Conservation (phyloP, 2,888 invertebrate species). For the Ryuthela nishihirai region DNA sequence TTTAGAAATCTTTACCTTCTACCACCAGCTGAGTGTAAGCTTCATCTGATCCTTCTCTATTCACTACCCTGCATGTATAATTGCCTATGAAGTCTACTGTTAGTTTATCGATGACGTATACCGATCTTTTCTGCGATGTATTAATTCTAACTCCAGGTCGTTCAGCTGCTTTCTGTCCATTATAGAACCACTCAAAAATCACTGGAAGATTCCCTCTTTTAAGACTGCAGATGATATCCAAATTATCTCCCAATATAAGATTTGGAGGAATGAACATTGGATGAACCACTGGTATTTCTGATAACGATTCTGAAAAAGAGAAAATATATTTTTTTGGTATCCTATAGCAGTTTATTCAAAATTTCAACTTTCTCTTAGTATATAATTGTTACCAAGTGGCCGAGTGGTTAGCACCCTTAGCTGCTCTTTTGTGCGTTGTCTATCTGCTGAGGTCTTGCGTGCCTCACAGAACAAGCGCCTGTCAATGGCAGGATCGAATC, state of each 20-base stretch:
- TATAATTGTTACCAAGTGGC: no score
- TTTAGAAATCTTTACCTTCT: slow-evolving; percentile 25
- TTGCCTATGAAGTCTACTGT: slow-evolving; percentile 9
- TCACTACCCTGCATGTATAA: slow-evolving; percentile 19
- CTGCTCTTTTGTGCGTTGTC: no score
- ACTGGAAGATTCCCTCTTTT: slow-evolving; percentile 16
- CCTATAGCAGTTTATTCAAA: no score
- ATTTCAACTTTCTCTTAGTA: no score
- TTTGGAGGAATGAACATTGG: slow-evolving; percentile 16
- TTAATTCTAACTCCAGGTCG: not conserved
- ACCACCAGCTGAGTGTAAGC: slow-evolving; percentile 2
- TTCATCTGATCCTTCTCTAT: slow-evolving; percentile 4
- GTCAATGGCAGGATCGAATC: no score
- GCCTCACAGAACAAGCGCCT: no score
- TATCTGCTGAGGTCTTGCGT: no score
- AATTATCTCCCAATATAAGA: slow-evolving; percentile 7
- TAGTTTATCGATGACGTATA: not conserved
- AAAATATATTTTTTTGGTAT: no score
- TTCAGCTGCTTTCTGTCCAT: not conserved
- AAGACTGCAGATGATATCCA: slow-evolving; percentile 10
- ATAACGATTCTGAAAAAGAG: no score
- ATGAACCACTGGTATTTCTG: slow-evolving; percentile 6
- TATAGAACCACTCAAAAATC: slow-evolving; percentile 2
- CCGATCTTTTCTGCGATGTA: not conserved
- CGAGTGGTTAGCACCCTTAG: no score